Evolutionary conservation across 2,113 vertebrate genomes (phyloP).

Genomic region (Barbus barbus): DNA sequence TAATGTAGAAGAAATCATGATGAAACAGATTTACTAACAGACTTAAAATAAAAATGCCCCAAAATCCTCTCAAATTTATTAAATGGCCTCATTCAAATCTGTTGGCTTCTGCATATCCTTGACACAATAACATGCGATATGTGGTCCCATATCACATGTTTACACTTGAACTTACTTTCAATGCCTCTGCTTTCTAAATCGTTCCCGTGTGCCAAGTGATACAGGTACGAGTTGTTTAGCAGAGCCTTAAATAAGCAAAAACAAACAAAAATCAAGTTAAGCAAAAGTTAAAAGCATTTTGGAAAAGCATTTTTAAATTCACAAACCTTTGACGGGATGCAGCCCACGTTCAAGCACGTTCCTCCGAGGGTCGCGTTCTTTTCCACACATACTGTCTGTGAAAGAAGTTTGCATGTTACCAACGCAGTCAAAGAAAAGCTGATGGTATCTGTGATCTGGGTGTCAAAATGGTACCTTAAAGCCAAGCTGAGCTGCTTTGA

Average conservation of each 20-base stretch:
- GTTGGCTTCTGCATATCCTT: background rate
- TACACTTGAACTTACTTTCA: slow-evolving; percentile 78
- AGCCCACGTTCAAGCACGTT: slow-evolving; percentile 97
- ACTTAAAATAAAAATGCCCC: too few relatives aligned
- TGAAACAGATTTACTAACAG: background rate
- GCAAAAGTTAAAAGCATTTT: background rate
- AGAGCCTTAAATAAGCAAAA: slow-evolving; percentile 80
- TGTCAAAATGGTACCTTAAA: slow-evolving; percentile 84
- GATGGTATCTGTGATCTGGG: background rate
- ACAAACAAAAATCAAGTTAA: background rate
- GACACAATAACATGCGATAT: background rate
- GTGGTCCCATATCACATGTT: background rate
- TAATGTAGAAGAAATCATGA: background rate
- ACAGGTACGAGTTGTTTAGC: slow-evolving; percentile 94
- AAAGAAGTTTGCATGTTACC: background rate
- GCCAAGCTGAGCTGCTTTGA: slow-evolving; percentile 96
- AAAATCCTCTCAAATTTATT: background rate
- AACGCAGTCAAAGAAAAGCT: background rate
- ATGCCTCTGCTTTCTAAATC: slow-evolving; percentile 96
- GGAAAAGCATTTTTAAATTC: background rate
- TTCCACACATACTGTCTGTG: slow-evolving; percentile 94
- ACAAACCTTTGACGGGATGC: slow-evolving; percentile 96
- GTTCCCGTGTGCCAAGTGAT: slow-evolving; percentile 95
- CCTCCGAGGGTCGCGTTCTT: slow-evolving; percentile 94
- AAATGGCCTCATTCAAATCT: background rate